Conservation (phyloP, 2,888 invertebrate species). For the Leptinotarsa rubiginosa region DNA sequence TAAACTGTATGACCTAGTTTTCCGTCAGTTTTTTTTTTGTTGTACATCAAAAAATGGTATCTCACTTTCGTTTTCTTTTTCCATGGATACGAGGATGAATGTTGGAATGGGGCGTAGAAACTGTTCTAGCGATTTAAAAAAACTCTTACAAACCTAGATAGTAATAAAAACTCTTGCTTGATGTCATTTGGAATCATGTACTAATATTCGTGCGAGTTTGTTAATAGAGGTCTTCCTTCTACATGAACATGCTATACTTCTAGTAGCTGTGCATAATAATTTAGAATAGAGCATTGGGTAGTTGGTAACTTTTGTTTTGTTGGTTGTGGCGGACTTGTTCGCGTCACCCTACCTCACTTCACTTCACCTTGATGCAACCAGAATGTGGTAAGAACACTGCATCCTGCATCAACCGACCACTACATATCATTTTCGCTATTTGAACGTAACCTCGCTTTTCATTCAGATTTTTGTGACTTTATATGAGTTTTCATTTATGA, state of each 20-base stretch:
- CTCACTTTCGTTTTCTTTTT: too few relatives aligned
- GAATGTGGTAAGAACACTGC: conserved; percentile 68
- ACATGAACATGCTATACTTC: conserved; percentile 43
- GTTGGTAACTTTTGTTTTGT: conserved; percentile 68
- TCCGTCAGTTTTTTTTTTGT: too few relatives aligned
- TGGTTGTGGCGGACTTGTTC: conserved; percentile 67
- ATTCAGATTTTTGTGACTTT: neutral
- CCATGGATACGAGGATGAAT: too few relatives aligned
- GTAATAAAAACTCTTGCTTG: too few relatives aligned
- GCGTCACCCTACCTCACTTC: conserved; percentile 66
- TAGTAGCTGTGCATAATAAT: conserved; percentile 62
- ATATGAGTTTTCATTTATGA: too few relatives aligned
- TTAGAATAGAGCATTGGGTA: conserved; percentile 64
- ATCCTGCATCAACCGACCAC: conserved; percentile 54
- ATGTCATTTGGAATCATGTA: too few relatives aligned
- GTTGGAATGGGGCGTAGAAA: too few relatives aligned
- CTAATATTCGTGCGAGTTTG: neutral
- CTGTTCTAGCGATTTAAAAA: too few relatives aligned
- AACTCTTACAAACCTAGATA: too few relatives aligned
- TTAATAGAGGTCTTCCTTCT: conserved; percentile 36
- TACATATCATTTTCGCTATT: conserved; percentile 40
- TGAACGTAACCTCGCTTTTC: conserved; percentile 39
- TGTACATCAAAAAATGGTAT: too few relatives aligned
- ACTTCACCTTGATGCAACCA: conserved; percentile 67
- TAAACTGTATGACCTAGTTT: too few relatives aligned